Percentiles rank a stretch among this genome's conserved stretches.
phyloP scores from a whole-genome alignment of 2,797 vertebrate genomes.

The Pampus argenteus region DNA sequence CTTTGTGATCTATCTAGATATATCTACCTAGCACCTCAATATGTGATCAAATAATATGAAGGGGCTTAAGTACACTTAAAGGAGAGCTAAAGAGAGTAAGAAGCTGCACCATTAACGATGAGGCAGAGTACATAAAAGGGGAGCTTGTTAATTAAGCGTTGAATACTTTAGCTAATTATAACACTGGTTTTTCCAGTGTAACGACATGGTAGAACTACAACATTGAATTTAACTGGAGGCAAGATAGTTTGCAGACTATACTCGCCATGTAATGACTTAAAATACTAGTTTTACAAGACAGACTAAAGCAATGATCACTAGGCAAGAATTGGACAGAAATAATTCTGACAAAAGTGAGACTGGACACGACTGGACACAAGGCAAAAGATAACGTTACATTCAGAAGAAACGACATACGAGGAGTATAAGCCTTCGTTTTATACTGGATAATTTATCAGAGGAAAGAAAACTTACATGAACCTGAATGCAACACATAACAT shows the following conservation, averaged over 20 bases:
- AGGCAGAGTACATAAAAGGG: conserved; percentile 27
- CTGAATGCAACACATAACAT: conserved; percentile 39
- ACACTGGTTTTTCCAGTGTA: neutral
- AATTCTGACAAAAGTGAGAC: neutral
- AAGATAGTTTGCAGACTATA: neutral
- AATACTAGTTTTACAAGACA: neutral
- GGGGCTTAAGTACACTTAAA: conserved; percentile 78
- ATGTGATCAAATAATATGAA: conserved; percentile 27
- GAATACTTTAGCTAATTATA: conserved; percentile 8
- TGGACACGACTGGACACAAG: neutral
- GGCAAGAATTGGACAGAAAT: conserved; percentile 7
- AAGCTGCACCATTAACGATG: conserved; percentile 42
- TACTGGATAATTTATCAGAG: conserved; percentile 9
- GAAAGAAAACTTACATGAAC: conserved; percentile 1
- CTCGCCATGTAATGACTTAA: neutral
- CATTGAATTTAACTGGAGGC: neutral
- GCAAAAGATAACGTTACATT: conserved; percentile 36
- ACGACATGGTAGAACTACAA: neutral
- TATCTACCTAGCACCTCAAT: conserved; percentile 50
- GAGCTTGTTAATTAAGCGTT: conserved; percentile 7
- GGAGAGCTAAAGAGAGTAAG: conserved; percentile 33
- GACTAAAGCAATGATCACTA: neutral
- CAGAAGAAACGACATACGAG: conserved; percentile 1
- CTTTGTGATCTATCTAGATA: conserved; percentile 26
- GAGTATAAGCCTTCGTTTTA: conserved; percentile 28